Evolutionary conservation across 2,113 vertebrate genomes (phyloP).

Genomic region (Euleptes europaea): DNA sequence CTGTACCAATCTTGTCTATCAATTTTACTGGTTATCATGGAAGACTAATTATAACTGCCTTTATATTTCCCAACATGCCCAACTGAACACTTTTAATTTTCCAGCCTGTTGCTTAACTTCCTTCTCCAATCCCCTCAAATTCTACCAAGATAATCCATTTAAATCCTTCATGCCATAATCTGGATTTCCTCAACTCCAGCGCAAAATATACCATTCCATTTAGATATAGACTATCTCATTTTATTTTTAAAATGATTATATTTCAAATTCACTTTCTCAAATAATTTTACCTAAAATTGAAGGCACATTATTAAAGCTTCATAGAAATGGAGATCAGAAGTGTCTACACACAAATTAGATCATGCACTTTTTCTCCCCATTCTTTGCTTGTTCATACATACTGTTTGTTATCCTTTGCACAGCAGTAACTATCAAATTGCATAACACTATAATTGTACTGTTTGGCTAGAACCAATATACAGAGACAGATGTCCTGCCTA

Average conservation of each 20-base stretch:
- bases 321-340: background rate
- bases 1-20: background rate
- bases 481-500: background rate
- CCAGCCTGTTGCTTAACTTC: background rate
- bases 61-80: background rate
- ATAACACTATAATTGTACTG: background rate
- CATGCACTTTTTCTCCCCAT: background rate
- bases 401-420: background rate
- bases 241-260: background rate
- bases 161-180: background rate
- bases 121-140: background rate
- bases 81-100: constrained; percentile 9
- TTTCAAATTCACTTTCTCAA: constrained; percentile 11
- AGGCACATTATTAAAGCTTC: background rate
- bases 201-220: background rate
- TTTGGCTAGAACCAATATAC: background rate
- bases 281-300: background rate
- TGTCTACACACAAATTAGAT: background rate
- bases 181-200: background rate
- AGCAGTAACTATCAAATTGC: background rate
- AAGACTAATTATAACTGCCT: background rate
- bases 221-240: background rate
- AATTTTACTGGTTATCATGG: background rate
- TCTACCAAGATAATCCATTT: background rate
- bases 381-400: background rate